phyloP scores from a whole-genome alignment of 2,888 invertebrate genomes.

The Thera obeliscata region DNA sequence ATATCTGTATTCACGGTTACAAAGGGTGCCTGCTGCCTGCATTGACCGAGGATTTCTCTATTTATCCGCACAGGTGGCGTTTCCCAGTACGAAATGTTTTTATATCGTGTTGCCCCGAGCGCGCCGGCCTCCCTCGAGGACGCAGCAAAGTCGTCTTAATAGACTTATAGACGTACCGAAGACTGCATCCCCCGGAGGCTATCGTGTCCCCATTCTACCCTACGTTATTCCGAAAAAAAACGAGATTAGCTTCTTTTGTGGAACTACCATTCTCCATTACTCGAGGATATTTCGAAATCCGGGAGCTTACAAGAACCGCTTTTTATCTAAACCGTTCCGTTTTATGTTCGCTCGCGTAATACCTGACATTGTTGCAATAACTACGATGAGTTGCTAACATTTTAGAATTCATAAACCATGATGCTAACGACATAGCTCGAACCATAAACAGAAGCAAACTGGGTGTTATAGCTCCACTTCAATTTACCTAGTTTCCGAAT shows the following conservation, averaged over 20 bases:
- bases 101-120: conserved; percentile 66
- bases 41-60: conserved; percentile 59
- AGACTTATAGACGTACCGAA: conserved; percentile 76
- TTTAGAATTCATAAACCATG: conserved; percentile 66
- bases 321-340: conserved; percentile 42
- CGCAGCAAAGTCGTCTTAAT: conserved; percentile 76
- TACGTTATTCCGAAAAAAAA: conserved; percentile 62
- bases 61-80: conserved; percentile 68
- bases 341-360: conserved; percentile 33
- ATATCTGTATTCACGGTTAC: conserved; percentile 53
- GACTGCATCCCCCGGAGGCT: conserved; percentile 69
- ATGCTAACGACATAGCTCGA: conserved; percentile 59
- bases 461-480: conserved; percentile 53
- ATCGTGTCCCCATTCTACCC: conserved; percentile 64
- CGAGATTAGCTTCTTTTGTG: conserved; percentile 73
- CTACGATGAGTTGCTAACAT: conserved; percentile 49
- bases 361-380: conserved; percentile 54
- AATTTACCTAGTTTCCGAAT: conserved; percentile 55
- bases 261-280: conserved; percentile 57
- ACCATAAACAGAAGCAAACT: conserved; percentile 58
- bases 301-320: conserved; percentile 45
- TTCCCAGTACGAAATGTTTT: conserved; percentile 75
- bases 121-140: conserved; percentile 60
- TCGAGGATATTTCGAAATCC: conserved; percentile 49
- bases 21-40: conserved; percentile 44